Evolutionary conservation across 2,113 vertebrate species (phyloP), one percentile per base, ranked within the genome.

Genomic region (Chloroceryle aenea): DNA sequence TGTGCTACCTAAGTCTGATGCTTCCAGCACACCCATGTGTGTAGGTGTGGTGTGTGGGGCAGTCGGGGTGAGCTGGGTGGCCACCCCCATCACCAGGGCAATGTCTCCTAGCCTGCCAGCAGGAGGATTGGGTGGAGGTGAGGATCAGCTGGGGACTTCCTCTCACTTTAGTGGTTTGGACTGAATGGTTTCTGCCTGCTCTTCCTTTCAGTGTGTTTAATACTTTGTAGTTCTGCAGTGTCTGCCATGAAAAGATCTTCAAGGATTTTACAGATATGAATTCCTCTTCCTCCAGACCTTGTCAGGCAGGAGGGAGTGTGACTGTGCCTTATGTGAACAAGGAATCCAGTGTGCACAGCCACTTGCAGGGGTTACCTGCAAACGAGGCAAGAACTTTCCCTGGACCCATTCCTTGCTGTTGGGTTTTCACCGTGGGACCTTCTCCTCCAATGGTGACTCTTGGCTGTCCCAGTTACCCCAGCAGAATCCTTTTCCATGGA

Each of bases 1-100:
- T 27, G 29, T 55, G 21, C 40, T 36, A 21, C 8, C 30, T 11
- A 34, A 25, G 5, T 11, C 16, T 76, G 21, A 55, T 64, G 59
- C 63, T 76, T 58, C 38, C 18, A 56, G 68, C 27, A 22, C 12
- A 25, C 43, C n/a, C n/a, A 6, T 0, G 0, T 1, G 0, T 6
- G 14, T 55, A 9, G 15, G 10, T 75, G 63, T 82, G 47, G 18
- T 67, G 43, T 43, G 29, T 30, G 43, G 42, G 27, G 58, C 18
- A 38, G 48, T 34, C 69, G 56, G 29, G 19, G 21, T 1, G 3
- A 78, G 52, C 56, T 12, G 7, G 29, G 53, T 56, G 73, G 29
- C 75, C 48, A 84, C 26, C 7, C 14, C 34, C 17, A 5, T 67
- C 36, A 32, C 43, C 23, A 22, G 29, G 38, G 7, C 16, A 13